Evolutionary conservation across 2,888 invertebrate species (phyloP).

Genomic region (Altica lythri): DNA sequence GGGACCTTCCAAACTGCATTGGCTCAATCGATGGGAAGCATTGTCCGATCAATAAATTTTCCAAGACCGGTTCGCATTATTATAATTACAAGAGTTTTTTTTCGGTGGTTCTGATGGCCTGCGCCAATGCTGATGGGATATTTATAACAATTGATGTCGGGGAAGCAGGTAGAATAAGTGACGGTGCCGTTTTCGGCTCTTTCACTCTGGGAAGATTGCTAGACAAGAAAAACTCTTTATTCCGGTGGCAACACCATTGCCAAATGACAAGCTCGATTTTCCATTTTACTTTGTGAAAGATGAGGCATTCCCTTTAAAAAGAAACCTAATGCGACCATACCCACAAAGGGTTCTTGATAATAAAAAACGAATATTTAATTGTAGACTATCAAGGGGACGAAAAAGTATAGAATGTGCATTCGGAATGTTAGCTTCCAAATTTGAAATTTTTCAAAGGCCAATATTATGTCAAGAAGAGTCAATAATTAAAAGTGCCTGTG

Average conservation of each 20-base stretch:
- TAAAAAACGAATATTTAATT: constrained; percentile 16
- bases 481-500: constrained; percentile 10
- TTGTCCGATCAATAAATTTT: background rate
- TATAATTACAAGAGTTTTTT: constrained; percentile 17
- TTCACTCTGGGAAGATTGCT: constrained; percentile 15
- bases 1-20: constrained; percentile 18
- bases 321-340: constrained; percentile 12
- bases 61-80: constrained; percentile 7
- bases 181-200: constrained; percentile 15
- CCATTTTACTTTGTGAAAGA: constrained; percentile 5
- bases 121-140: constrained; percentile 11
- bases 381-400: constrained; percentile 17
- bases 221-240: constrained; percentile 11
- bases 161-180: constrained; percentile 11
- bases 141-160: constrained; percentile 6
- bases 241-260: constrained; percentile 8
- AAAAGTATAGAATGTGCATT: constrained; percentile 5
- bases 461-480: constrained; percentile 1
- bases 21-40: too few species aligned
- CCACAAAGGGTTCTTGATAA: constrained; percentile 11
- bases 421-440: constrained; percentile 1
- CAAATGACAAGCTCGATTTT: constrained; percentile 11
- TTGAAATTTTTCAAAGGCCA: constrained; percentile 4
- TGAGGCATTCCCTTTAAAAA: constrained; percentile 10
- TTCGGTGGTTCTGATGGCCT: constrained; percentile 6